Evolutionary conservation across 2,888 invertebrate species (phyloP).

Genomic region (Ommatoiulus sabulosus): DNA sequence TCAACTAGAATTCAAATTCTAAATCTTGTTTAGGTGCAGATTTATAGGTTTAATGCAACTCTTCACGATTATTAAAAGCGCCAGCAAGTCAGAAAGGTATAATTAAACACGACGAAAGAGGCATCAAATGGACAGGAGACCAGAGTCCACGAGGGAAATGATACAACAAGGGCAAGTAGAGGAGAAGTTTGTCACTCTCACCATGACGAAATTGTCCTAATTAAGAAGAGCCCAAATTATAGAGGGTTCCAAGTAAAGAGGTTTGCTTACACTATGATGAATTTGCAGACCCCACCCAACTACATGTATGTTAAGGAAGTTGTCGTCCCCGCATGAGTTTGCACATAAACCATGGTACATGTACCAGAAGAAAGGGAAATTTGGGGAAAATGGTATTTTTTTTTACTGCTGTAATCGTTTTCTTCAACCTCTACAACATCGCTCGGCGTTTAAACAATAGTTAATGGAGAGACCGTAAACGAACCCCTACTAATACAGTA

Average conservation of each 20-base stretch:
- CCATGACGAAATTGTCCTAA: background rate
- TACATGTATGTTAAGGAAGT: slow-evolving; percentile 15
- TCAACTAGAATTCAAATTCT: too few relatives aligned
- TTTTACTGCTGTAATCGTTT: slow-evolving; percentile 8
- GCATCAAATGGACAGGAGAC: too few relatives aligned
- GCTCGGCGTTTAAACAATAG: background rate
- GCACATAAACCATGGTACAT: background rate
- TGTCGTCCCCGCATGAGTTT: slow-evolving; percentile 40
- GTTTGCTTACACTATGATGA: background rate
- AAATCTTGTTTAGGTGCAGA: too few relatives aligned
- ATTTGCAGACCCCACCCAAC: slow-evolving; percentile 4
- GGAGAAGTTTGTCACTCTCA: too few relatives aligned
- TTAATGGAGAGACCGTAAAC: background rate
- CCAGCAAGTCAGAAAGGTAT: too few relatives aligned
- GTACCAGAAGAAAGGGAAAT: background rate
- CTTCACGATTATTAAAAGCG: too few relatives aligned
- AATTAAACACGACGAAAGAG: too few relatives aligned
- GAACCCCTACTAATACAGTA: slow-evolving; percentile 14
- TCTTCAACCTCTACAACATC: background rate
- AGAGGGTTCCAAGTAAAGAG: background rate
- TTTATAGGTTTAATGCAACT: too few relatives aligned
- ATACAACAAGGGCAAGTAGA: too few relatives aligned
- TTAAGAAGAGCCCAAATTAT: background rate
- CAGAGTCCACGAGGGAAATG: too few relatives aligned
- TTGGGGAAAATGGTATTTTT: background rate